Evolutionary conservation across 2,113 vertebrate species (phyloP).

Genomic region (Furnarius figulus): DNA sequence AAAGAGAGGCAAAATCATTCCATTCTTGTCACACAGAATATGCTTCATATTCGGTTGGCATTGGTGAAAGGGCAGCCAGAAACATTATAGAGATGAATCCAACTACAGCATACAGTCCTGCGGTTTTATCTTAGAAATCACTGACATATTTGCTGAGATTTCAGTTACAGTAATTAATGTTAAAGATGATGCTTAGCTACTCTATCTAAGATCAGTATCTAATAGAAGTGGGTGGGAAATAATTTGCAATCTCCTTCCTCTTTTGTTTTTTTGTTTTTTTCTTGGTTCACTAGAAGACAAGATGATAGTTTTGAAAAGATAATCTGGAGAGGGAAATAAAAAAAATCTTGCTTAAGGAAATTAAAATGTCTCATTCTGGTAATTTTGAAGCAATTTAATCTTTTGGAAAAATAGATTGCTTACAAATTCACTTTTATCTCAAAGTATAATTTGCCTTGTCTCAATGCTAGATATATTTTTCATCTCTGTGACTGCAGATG

Average conservation of each 20-base stretch:
- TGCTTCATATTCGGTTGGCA: not conserved
- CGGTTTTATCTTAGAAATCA: not conserved
- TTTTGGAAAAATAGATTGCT: not conserved
- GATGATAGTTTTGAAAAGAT: not conserved
- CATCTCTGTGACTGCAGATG: not conserved
- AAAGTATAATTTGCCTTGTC: not conserved
- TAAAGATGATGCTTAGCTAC: not conserved
- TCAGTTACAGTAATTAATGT: not conserved
- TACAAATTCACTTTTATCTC: not conserved
- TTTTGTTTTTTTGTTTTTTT: not conserved
- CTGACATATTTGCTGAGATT: not conserved
- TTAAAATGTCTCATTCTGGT: not conserved
- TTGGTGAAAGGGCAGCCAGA: not conserved
- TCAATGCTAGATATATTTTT: not conserved
- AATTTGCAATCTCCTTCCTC: not conserved
- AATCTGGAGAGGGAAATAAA: not conserved
- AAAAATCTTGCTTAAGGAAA: not conserved
- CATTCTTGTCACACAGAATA: conserved; percentile 22
- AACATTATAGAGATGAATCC: not conserved
- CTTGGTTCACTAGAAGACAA: not conserved
- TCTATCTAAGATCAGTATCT: not conserved
- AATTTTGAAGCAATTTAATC: not conserved
- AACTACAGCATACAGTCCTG: not conserved
- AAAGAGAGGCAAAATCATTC: conserved; percentile 25
- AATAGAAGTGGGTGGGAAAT: not conserved